These are phyloP conservation scores for Formica exsecta DNA, from an alignment of 1,140 invertebrate species.

Conservation along the genomic window DNA sequence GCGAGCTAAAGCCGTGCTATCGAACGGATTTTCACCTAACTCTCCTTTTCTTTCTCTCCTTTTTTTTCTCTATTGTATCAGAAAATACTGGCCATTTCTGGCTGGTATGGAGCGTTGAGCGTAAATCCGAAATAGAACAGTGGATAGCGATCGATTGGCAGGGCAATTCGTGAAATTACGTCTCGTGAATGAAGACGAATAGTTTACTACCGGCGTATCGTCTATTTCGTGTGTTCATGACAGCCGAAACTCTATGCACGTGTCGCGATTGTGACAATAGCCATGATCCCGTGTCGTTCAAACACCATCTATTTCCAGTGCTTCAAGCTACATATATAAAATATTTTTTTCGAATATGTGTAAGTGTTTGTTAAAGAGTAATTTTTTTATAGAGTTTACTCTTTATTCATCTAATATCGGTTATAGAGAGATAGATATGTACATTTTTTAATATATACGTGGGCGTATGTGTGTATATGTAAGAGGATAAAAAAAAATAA, in stretches of 20 bases:
- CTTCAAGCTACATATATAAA: too few species aligned
- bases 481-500: too few species aligned
- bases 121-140: slow-evolving; percentile 40
- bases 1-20: neutral
- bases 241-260: slow-evolving; percentile 10
- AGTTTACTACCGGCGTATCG: slow-evolving; percentile 39
- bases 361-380: too few species aligned
- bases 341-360: too few species aligned
- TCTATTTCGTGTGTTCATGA: neutral
- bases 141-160: slow-evolving; percentile 69
- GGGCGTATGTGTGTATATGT: too few species aligned
- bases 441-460: too few species aligned
- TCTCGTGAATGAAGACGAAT: slow-evolving; percentile 68
- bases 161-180: slow-evolving; percentile 74
- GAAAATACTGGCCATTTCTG: slow-evolving; percentile 52
- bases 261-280: neutral
- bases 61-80: slow-evolving; percentile 57
- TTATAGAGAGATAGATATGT: too few species aligned
- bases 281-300: neutral
- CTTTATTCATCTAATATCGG: too few species aligned
- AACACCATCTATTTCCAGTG: neutral
- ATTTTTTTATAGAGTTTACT: too few species aligned
- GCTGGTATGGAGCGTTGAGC: neutral
- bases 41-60: too few species aligned
- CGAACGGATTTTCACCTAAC: slow-evolving; percentile 51